phyloP scores from a whole-genome alignment of 2,797 vertebrate species.

The Aphelocoma californica region DNA sequence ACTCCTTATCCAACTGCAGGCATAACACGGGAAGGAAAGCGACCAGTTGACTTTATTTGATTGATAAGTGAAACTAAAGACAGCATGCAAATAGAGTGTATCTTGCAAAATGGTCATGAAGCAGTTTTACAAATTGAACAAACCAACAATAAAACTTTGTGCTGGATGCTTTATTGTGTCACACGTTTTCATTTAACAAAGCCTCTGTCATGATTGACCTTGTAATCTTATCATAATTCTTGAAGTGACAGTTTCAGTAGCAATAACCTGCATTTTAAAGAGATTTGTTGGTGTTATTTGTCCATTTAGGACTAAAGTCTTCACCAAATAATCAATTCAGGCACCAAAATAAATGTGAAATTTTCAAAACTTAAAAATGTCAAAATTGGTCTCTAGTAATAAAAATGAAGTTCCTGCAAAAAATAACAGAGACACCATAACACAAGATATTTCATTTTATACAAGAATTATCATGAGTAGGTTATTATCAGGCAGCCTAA shows the following conservation, averaged over 20 bases:
- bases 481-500: background rate
- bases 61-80: background rate
- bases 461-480: background rate
- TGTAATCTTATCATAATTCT: constrained; percentile 1
- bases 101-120: background rate
- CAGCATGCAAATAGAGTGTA: background rate
- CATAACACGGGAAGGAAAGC: background rate
- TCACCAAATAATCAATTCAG: background rate
- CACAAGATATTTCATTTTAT: background rate
- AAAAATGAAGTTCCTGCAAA: background rate
- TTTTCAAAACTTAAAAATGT: background rate
- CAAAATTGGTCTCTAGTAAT: background rate
- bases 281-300: background rate
- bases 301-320: background rate
- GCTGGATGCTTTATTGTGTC: background rate
- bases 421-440: background rate
- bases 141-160: background rate
- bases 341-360: background rate
- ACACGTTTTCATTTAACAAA: constrained; percentile 21
- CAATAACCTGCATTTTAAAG: background rate
- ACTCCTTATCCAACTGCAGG: background rate
- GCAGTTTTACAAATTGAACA: background rate
- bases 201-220: background rate
- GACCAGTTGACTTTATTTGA: background rate
- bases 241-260: background rate